Evolutionary conservation across 2,797 vertebrate genomes (phyloP).

Genomic region (Lemur catta): DNA sequence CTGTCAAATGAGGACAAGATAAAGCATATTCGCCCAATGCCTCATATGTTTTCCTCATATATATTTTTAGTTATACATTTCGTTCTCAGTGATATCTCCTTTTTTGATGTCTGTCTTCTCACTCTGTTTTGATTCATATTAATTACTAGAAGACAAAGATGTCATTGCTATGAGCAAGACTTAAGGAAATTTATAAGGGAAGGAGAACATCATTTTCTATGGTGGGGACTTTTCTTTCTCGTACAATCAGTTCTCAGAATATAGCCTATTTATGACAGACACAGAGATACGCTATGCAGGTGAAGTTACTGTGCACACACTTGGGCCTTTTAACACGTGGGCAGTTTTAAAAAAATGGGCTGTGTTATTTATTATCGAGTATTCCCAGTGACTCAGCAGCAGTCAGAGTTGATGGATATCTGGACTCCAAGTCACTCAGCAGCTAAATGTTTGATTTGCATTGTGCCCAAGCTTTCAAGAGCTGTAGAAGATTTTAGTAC

Average conservation of each 20-base stretch:
- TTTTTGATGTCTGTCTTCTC: background rate
- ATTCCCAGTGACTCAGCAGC: fast-evolving
- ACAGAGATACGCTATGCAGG: fast-evolving
- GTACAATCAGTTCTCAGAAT: background rate
- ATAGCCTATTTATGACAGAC: background rate
- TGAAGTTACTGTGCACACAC: too few species aligned
- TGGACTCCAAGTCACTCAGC: background rate
- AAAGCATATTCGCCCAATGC: background rate
- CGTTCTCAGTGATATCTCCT: background rate
- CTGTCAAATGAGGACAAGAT: slow-evolving; percentile 50
- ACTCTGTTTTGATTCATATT: background rate
- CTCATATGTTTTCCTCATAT: background rate
- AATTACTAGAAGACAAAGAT: background rate
- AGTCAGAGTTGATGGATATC: fast-evolving
- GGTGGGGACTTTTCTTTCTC: background rate
- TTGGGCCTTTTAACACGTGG: background rate
- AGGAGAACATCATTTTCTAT: background rate
- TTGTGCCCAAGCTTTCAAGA: background rate
- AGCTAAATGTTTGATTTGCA: background rate
- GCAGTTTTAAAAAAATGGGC: background rate
- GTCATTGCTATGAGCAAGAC: background rate
- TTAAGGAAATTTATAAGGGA: background rate
- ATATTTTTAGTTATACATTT: slow-evolving; percentile 31
- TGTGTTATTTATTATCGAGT: fast-evolving
- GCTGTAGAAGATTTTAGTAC: slow-evolving; percentile 31